Percentiles rank a stretch among this genome's conserved stretches.
phyloP scores from a whole-genome alignment of 2,888 invertebrate genomes.

The Zhuqinia jingwanae region DNA sequence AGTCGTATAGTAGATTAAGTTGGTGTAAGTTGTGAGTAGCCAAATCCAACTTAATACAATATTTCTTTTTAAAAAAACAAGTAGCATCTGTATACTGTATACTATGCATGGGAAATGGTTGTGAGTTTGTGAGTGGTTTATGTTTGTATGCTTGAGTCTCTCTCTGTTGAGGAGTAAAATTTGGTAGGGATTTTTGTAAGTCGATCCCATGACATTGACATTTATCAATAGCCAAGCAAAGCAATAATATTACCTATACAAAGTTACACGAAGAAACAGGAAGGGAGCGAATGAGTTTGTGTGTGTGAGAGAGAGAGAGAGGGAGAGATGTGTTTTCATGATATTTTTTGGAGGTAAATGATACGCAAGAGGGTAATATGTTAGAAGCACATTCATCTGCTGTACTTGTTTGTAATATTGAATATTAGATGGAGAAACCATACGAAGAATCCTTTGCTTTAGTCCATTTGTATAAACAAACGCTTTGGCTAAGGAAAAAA shows the following conservation, averaged over 20 bases:
- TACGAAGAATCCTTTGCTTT: neutral
- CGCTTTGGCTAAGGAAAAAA: conserved; percentile 23
- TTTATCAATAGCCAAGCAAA: conserved; percentile 53
- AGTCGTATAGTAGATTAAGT: too few relatives aligned
- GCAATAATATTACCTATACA: neutral
- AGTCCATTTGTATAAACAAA: conserved; percentile 42
- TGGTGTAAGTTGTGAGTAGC: conserved; percentile 36
- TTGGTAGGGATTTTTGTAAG: conserved; percentile 62
- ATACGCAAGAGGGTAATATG: conserved; percentile 44
- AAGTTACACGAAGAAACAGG: conserved; percentile 14
- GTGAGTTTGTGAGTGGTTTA: conserved; percentile 43
- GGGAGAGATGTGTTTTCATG: neutral
- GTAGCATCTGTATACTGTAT: too few relatives aligned
- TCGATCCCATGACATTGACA: conserved; percentile 70
- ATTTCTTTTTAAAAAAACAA: conserved; percentile 1
- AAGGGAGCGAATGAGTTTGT: neutral
- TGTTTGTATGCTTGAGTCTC: conserved; percentile 26
- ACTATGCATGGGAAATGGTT: conserved; percentile 27
- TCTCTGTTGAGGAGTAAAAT: conserved; percentile 31
- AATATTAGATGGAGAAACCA: conserved; percentile 12
- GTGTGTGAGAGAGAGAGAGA: neutral
- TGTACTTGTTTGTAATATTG: too few relatives aligned
- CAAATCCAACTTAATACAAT: neutral
- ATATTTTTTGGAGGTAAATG: conserved; percentile 35
- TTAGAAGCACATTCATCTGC: neutral